Base-by-base conservation (phyloP, 1,140 invertebrate species). In the Meloidogyne chitwoodi region DNA sequence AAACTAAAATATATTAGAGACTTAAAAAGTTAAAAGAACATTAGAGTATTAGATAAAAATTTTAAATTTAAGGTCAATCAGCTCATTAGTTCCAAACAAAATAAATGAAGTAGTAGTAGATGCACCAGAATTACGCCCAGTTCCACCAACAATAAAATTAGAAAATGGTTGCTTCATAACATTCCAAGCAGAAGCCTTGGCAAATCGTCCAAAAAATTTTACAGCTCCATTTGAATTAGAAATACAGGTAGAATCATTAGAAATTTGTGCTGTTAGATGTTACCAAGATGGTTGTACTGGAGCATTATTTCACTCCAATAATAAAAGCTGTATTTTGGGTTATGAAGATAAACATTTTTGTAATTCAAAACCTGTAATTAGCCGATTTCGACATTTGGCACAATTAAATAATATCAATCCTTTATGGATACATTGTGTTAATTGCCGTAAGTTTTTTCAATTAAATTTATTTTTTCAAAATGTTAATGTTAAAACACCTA, bases 231-330 rank as follows among this genome's bases (percentile, higher is more conserved):
- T 80, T 29, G 79, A 80, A 62, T 34, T 80, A 29, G 62, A 75
- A 10, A 19, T 77, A 31, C 27, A 69, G 22, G 69, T 70, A 16
- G 79, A 79, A 26, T 73, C 78, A 22, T 12, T 74, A 27, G 79
- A 79, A 68, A 66, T 74, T 14, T 80, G 79, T 62, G 79, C 79
- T 19, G 34, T 56, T 63, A 68, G 72, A 6, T 80, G 79, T 38
- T 80, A 80, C 24, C 79, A 80, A 48, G 79, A 80, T 41, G 79
- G 79, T n/a, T 80, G 79, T 64, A 80, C 79, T 2, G 78, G 79
- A 1, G 79, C 79, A 4, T 27, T 80, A 3, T 80, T 65, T 63
- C 38, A 48, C 65, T 44, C 79, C 4, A 44, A 76, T 19, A 80
- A 79, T 67, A 68, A 56, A 19, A 77, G 77, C 16, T 80, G 79